Conservation (phyloP, 1,140 invertebrate genomes). For the Ectropis grisescens region DNA sequence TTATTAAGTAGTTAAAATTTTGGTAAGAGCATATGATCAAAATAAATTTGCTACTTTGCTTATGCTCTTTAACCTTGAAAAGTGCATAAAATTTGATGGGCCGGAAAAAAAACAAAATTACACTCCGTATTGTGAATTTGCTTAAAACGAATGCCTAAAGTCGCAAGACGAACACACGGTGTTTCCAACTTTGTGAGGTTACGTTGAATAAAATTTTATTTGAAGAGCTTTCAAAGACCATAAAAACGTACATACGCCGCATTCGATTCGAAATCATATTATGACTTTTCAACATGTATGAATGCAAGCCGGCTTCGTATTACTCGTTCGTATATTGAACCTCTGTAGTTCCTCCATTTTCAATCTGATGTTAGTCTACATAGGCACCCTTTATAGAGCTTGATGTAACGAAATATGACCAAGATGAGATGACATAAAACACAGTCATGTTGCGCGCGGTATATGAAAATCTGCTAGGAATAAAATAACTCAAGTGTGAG, state of each 20-base stretch:
- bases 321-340: constrained; percentile 52
- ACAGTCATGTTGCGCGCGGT: constrained; percentile 49
- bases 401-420: constrained; percentile 37
- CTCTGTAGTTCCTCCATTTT: constrained; percentile 41
- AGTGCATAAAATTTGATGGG: no score
- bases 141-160: no score
- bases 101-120: no score
- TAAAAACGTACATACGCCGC: constrained; percentile 43
- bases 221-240: constrained; percentile 27
- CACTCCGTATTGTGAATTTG: no score
- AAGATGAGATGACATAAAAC: constrained; percentile 43
- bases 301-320: constrained; percentile 46
- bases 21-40: no score
- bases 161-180: no score
- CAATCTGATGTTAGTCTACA: constrained; percentile 48
- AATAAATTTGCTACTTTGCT: no score
- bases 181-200: no score
- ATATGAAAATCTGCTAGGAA: constrained; percentile 27
- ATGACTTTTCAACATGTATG: constrained; percentile 55
- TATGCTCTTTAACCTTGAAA: no score
- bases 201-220: constrained; percentile 27
- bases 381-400: constrained; percentile 25
- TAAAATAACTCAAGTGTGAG: constrained; percentile 59
- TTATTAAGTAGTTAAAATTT: no score
- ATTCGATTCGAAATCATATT: constrained; percentile 53